phyloP scores from a whole-genome alignment of 2,113 vertebrate species.

The Eptesicus fuscus region DNA sequence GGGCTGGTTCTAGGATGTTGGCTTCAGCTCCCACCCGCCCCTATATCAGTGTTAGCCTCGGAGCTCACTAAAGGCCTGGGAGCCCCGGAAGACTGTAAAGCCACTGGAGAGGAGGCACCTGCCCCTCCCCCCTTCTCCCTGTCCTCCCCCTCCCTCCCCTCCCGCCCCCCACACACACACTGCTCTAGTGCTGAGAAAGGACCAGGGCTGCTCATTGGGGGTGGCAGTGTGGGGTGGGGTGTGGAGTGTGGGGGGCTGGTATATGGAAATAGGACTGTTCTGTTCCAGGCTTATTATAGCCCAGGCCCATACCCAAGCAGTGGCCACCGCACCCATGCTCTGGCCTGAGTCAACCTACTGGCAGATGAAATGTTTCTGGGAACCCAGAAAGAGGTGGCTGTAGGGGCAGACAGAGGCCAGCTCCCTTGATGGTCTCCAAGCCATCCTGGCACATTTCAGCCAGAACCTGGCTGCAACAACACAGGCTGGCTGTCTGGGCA shows the following conservation, averaged over 20 bases:
- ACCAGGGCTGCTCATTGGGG: not conserved
- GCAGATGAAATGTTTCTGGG: not conserved
- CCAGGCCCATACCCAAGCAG: not conserved
- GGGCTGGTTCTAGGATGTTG: not conserved
- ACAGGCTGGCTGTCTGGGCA: not conserved
- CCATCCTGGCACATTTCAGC: not conserved
- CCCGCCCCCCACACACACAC: too few species aligned
- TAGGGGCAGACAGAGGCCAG: not conserved
- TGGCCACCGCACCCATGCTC: not conserved
- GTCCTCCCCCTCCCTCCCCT: rapidly evolving
- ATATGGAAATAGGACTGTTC: not conserved
- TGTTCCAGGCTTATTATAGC: not conserved
- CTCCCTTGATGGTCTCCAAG: not conserved
- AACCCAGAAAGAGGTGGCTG: not conserved
- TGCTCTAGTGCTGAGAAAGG: not conserved
- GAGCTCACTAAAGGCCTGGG: not conserved
- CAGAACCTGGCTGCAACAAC: not conserved
- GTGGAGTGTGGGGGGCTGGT: not conserved
- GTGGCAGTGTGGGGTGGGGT: too few species aligned
- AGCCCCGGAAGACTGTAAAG: not conserved
- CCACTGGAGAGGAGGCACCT: not conserved
- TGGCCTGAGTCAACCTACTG: not conserved
- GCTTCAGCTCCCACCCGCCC: not conserved
- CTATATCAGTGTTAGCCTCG: not conserved
- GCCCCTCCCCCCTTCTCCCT: rapidly evolving